These are phyloP conservation scores for Arbacia lixula DNA, from an alignment of 53 echinoderm and acorn worm species.

Conservation along the genomic window DNA sequence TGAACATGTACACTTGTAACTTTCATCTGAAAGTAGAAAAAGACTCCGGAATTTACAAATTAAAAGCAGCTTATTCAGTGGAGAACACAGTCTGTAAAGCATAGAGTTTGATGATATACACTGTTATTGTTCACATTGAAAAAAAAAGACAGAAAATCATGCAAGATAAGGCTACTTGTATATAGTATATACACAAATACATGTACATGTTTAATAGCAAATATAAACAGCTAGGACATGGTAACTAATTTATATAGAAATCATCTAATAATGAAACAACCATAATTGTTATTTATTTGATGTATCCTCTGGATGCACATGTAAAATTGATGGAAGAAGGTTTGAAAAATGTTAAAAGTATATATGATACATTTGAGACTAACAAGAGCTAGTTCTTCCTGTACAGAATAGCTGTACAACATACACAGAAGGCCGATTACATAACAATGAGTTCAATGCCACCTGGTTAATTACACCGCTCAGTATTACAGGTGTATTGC, in stretches of 20 bases:
- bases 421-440: no score
- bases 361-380: no score
- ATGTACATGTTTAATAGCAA: not conserved
- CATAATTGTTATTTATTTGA: not conserved
- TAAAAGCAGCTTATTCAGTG: conserved; percentile 6
- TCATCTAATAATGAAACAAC: conserved; percentile 20
- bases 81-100: conserved; percentile 3
- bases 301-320: conserved; percentile 4
- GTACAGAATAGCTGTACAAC: no score
- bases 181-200: conserved; percentile 36
- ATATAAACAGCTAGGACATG: conserved; percentile 18
- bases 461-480: no score
- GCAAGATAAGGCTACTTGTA: conserved; percentile 45
- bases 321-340: conserved; percentile 15
- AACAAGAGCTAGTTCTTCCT: no score
- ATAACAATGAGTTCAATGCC: no score
- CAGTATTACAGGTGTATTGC: no score
- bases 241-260: not conserved
- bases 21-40: conserved; percentile 1
- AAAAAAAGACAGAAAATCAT: conserved; percentile 9
- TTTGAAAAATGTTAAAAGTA: not conserved
- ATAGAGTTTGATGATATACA: conserved; percentile 15
- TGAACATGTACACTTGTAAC: no score
- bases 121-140: not conserved
- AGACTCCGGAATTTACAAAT: conserved; percentile 7